These are phyloP conservation scores for Cinara cedri DNA, from an alignment of 2,888 invertebrate species.

Conservation along the genomic window DNA sequence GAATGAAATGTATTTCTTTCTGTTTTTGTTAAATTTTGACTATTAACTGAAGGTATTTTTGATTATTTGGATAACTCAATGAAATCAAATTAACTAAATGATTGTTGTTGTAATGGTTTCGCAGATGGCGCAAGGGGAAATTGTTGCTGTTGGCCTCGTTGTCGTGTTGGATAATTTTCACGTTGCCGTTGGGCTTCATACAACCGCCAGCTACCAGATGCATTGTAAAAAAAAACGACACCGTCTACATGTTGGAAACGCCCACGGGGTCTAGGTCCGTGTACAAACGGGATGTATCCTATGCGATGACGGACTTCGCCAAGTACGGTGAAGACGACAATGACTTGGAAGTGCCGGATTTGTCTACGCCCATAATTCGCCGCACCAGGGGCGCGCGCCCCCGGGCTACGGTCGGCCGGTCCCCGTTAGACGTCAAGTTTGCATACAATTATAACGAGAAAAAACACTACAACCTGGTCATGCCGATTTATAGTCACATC, in stretches of 20 bases:
- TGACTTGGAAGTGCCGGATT: conserved; percentile 58
- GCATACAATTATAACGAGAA: conserved; percentile 77
- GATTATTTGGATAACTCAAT: too few species aligned
- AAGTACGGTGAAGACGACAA: background rate
- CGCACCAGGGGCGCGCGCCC: conserved; percentile 62
- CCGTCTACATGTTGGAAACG: conserved; percentile 70
- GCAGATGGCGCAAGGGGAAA: conserved; percentile 83
- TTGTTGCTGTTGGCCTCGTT: conserved; percentile 86
- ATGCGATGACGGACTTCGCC: conserved; percentile 13
- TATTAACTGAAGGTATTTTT: too few species aligned
- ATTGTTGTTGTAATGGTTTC: background rate
- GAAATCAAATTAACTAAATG: too few species aligned
- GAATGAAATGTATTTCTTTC: too few species aligned
- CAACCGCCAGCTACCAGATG: conserved; percentile 93
- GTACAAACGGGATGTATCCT: conserved; percentile 63
- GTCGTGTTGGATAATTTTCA: conserved; percentile 95
- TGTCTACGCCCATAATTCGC: conserved; percentile 56
- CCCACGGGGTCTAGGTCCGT: conserved; percentile 65
- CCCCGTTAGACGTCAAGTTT: conserved; percentile 78
- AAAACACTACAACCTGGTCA: conserved; percentile 78
- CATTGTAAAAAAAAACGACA: conserved; percentile 67
- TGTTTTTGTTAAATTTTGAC: too few species aligned
- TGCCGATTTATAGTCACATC: conserved; percentile 90
- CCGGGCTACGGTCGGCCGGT: conserved; percentile 66
- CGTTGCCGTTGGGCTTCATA: conserved; percentile 92